phyloP scores from a whole-genome alignment of 30 jellyfish, hydroid and myxozoan genomes.

The Aurelia coerulea region DNA sequence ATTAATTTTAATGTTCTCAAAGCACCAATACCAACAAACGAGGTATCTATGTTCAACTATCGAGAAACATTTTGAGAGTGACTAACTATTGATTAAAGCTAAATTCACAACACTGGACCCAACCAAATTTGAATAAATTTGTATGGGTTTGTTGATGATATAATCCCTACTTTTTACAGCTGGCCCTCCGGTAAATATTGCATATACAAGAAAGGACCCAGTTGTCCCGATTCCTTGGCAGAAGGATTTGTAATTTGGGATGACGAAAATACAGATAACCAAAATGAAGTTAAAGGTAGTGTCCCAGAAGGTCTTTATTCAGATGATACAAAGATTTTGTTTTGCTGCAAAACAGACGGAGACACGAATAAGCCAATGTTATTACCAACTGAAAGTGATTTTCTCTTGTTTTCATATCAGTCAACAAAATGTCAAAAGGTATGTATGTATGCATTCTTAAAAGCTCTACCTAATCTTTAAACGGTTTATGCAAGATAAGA shows the following conservation, averaged over 20 bases:
- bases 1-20: too few relatives aligned
- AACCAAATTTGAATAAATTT: too few relatives aligned
- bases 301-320: constrained; percentile 89
- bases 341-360: constrained; percentile 81
- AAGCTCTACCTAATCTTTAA: neutral
- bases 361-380: constrained; percentile 63
- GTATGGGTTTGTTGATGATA: too few relatives aligned
- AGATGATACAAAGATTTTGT: constrained; percentile 84
- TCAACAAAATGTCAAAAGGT: constrained; percentile 91
- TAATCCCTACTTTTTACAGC: constrained; percentile 21
- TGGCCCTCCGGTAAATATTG: constrained; percentile 93
- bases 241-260: constrained; percentile 96
- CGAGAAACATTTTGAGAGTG: too few relatives aligned
- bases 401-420: constrained; percentile 75
- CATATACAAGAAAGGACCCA: constrained; percentile 83
- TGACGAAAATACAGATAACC: constrained; percentile 89
- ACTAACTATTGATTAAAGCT: too few relatives aligned
- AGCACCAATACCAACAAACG: too few relatives aligned
- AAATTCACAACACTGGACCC: too few relatives aligned
- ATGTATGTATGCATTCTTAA: constrained; percentile 25
- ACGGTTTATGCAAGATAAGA: too few relatives aligned
- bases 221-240: constrained; percentile 64
- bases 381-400: constrained; percentile 76
- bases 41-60: too few relatives aligned
- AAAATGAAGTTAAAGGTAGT: constrained; percentile 82